phyloP scores from a whole-genome alignment of 2,888 invertebrate species.

The Drosophila yooni region DNA sequence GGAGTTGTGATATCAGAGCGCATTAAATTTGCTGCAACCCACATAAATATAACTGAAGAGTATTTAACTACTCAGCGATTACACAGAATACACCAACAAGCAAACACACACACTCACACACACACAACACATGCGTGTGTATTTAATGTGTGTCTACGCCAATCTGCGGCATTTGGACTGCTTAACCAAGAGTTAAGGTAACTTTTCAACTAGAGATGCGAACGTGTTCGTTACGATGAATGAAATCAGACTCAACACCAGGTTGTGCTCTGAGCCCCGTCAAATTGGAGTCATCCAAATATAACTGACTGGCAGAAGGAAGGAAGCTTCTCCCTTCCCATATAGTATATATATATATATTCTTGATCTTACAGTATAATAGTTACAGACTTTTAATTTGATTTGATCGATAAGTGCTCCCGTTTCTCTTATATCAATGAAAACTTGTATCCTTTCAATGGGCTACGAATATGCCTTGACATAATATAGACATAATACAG shows the following conservation, averaged over 20 bases:
- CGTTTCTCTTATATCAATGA: background rate
- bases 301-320: background rate
- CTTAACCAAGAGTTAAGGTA: background rate
- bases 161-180: constrained; percentile 24
- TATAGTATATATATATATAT: background rate
- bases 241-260: background rate
- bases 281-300: background rate
- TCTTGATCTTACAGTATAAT: too few relatives aligned
- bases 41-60: constrained; percentile 51
- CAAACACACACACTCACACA: background rate
- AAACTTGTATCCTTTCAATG: background rate
- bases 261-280: background rate
- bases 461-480: background rate
- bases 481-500: background rate
- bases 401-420: background rate
- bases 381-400: background rate
- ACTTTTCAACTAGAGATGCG: background rate
- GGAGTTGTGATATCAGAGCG: constrained; percentile 34
- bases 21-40: constrained; percentile 59
- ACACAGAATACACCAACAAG: background rate
- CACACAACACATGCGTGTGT: background rate
- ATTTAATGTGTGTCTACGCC: constrained; percentile 15
- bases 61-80: constrained; percentile 59
- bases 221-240: background rate
- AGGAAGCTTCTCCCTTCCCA: background rate